Evolutionary conservation across 92 coral and sea anemone species (phyloP).

Genomic region (Muricea muricata): DNA sequence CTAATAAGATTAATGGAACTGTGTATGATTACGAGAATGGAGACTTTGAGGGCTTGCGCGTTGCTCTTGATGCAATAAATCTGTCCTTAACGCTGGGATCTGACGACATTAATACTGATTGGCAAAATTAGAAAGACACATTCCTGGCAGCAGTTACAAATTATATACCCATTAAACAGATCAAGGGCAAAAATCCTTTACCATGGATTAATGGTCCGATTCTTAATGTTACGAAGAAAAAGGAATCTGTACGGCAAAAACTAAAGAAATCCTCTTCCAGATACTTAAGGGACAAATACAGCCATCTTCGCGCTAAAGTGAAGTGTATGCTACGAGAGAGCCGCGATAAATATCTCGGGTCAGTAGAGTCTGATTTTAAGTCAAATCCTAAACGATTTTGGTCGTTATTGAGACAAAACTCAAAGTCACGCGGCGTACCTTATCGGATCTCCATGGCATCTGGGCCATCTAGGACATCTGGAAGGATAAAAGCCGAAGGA

Average conservation of each 20-base stretch:
- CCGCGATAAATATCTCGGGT: slow-evolving; percentile 57
- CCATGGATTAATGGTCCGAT: slow-evolving; percentile 70
- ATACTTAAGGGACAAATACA: slow-evolving; percentile 46
- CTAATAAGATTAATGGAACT: not conserved
- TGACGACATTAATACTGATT: slow-evolving; percentile 56
- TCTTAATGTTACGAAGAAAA: slow-evolving; percentile 62
- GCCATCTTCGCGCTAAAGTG: slow-evolving; percentile 43
- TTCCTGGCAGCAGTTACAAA: slow-evolving; percentile 55
- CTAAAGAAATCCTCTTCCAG: slow-evolving; percentile 43
- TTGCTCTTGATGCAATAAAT: slow-evolving; percentile 37
- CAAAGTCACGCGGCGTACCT: slow-evolving; percentile 61
- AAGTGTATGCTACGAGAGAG: slow-evolving; percentile 58
- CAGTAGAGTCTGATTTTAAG: slow-evolving; percentile 52
- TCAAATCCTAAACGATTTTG: slow-evolving; percentile 70
- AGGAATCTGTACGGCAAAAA: slow-evolving; percentile 60
- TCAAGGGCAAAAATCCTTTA: slow-evolving; percentile 61
- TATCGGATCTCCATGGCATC: slow-evolving; percentile 55
- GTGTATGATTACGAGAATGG: slow-evolving; percentile 42
- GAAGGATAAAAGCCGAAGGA: slow-evolving; percentile 33
- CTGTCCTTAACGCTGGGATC: slow-evolving; percentile 34
- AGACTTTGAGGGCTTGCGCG: slow-evolving; percentile 43
- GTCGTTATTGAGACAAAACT: slow-evolving; percentile 65
- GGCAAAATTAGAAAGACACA: slow-evolving; percentile 59
- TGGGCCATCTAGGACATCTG: not conserved
- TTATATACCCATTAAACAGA: slow-evolving; percentile 42